Evolutionary conservation across 2,113 vertebrate species (phyloP), one percentile per base, ranked within the genome.

Genomic region (Oceanodroma tethys): DNA sequence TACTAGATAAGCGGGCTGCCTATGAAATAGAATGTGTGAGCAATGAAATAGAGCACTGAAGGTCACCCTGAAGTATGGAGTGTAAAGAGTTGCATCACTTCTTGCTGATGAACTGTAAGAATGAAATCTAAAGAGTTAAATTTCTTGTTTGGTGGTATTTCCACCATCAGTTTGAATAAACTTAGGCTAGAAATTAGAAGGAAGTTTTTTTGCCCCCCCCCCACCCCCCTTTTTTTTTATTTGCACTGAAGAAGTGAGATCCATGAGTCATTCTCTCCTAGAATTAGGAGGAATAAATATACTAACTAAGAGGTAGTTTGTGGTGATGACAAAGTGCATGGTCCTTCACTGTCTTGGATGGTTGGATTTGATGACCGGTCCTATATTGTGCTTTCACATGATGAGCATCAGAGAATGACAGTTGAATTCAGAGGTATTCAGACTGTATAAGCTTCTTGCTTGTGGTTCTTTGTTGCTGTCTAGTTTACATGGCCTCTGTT

Each of bases 21-120:
- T 88, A 30, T 96, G 84, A 91, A 93, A 68, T 20, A 81, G 40
- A 91, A 78, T 79, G 71, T 76, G 34, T 76, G 95, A 88, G 82
- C 67, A 88, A 59, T 86, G 68, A 83, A 94, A 59, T 12, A 62
- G 45, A 86, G 85, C 1, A 8, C n/a, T 86, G 82, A 95, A 96
- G 94, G 94, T 97, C 94, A 96, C 70, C 52, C 58, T 92, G 47
- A 85, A 79, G 17, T 55, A 47, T 47, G 22, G 34, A 83, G 13
- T 67, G 16, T 83, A 36, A 52, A 86, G 52, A 6, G 36, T 89
- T 95, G 73, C 84, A 72, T 94, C 52, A 47, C 74, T 90, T 83
- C 53, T 59, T 56, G 16, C 36, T 59, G 50, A 53, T 72, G 40
- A 94, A 71, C 48, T 85, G 26, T 22, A 68, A 71, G 43, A 47